These are phyloP conservation scores for Lampris incognitus DNA, from an alignment of 2,113 vertebrate genomes.

Conservation along the genomic window DNA sequence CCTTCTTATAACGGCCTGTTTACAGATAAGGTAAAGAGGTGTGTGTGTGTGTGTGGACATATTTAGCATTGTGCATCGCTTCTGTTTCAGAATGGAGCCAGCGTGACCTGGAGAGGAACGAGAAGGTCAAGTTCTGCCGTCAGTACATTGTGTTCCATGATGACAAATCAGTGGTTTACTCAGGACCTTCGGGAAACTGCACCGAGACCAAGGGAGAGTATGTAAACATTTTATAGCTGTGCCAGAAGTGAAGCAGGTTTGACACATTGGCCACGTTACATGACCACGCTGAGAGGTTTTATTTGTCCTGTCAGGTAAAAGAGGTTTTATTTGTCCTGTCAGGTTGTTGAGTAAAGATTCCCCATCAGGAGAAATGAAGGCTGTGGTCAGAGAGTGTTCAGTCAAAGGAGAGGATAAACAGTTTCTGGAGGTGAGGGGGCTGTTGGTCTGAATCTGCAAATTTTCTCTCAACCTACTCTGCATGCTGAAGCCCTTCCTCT, in stretches of 20 bases:
- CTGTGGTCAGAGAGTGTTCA: conserved; percentile 87
- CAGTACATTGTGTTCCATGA: conserved; percentile 97
- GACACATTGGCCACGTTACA: neutral
- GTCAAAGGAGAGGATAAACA: conserved; percentile 91
- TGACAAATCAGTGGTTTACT: conserved; percentile 88
- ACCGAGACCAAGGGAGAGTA: conserved; percentile 95
- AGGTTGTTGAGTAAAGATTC: conserved; percentile 92
- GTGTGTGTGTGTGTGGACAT: neutral
- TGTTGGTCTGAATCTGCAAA: neutral
- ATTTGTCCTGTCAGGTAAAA: neutral
- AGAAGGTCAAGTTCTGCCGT: conserved; percentile 92
- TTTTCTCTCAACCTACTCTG: neutral
- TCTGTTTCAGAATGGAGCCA: conserved; percentile 90
- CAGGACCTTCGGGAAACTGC: conserved; percentile 91
- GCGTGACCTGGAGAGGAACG: conserved; percentile 91
- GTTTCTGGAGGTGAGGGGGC: conserved; percentile 88
- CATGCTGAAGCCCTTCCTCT: neutral
- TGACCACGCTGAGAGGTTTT: neutral
- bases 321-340: neutral
- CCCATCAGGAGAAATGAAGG: conserved; percentile 91
- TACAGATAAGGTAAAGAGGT: neutral
- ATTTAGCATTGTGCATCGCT: neutral
- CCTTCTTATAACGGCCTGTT: neutral
- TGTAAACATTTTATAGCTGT: conserved; percentile 66
- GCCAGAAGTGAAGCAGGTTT: neutral